phyloP scores from a whole-genome alignment of 2,797 vertebrate genomes.

The Salmo trutta region DNA sequence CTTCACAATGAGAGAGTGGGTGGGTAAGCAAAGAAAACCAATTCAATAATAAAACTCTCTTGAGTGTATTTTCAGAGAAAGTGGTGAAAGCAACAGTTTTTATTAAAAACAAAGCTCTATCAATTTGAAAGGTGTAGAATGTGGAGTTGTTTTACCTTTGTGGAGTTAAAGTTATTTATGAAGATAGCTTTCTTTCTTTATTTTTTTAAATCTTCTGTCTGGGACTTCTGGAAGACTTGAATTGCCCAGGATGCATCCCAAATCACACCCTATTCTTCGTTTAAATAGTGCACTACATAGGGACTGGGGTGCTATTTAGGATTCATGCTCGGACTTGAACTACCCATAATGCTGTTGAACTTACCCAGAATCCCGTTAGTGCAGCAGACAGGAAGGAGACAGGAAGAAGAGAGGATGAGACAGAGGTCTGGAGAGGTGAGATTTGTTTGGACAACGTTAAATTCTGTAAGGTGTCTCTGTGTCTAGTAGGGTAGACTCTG shows the following conservation, averaged over 20 bases:
- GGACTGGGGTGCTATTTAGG: background rate
- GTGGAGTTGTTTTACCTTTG: too few relatives aligned
- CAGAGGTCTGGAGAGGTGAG: background rate
- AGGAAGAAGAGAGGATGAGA: background rate
- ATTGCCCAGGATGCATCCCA: too few relatives aligned
- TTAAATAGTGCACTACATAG: background rate
- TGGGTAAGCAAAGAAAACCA: background rate
- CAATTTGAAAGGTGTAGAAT: too few relatives aligned
- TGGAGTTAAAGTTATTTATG: too few relatives aligned
- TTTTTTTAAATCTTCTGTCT: too few relatives aligned
- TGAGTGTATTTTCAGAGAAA: background rate
- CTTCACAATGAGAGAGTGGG: background rate
- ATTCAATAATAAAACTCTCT: background rate
- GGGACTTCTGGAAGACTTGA: background rate
- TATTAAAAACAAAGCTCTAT: background rate
- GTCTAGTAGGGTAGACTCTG: background rate
- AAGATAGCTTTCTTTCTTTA: too few relatives aligned
- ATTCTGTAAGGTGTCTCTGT: background rate
- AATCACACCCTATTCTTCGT: too few relatives aligned
- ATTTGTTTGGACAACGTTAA: background rate
- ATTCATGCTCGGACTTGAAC: background rate
- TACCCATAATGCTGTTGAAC: background rate
- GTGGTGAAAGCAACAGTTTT: background rate
- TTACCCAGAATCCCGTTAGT: slow-evolving; percentile 19
- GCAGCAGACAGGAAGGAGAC: background rate